A percentile compares a stretch with the other conserved stretches of the same genome.
phyloP scores from a whole-genome alignment of 2,797 vertebrate species.

The Lacerta bilineata region DNA sequence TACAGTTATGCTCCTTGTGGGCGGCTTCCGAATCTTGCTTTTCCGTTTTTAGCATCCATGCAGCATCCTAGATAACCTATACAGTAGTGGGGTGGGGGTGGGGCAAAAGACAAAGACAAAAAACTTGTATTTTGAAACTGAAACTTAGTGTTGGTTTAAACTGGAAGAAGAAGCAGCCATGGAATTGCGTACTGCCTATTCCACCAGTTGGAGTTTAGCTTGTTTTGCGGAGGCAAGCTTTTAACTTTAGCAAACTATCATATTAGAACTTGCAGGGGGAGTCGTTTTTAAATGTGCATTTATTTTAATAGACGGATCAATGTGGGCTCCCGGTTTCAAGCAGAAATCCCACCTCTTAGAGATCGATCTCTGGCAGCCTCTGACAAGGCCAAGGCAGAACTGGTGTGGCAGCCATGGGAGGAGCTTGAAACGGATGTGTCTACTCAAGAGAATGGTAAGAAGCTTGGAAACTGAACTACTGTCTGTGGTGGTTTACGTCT shows the following conservation, averaged over 20 bases:
- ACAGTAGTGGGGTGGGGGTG: too few species aligned
- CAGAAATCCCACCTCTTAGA: slow-evolving; percentile 91
- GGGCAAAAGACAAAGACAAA: neutral
- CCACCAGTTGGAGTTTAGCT: neutral
- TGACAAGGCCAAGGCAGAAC: slow-evolving; percentile 89
- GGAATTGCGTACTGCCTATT: neutral
- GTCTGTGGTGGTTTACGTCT: neutral
- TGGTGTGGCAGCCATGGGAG: slow-evolving; percentile 89
- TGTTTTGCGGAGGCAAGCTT: neutral
- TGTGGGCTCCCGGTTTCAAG: slow-evolving; percentile 95
- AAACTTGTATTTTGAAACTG: neutral
- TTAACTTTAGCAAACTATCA: neutral
- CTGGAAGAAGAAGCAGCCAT: neutral
- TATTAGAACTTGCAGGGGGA: neutral
- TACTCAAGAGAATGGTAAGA: slow-evolving; percentile 86
- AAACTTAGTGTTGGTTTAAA: slow-evolving; percentile 2
- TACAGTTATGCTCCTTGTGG: neutral
- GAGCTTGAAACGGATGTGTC: slow-evolving; percentile 83
- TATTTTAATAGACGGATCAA: slow-evolving; percentile 90
- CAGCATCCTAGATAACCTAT: slow-evolving; percentile 3
- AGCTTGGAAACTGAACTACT: slow-evolving; percentile 16
- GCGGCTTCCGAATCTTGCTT: neutral
- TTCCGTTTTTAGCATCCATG: neutral
- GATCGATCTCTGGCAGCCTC: slow-evolving; percentile 83
- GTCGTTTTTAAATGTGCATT: neutral